Base-by-base conservation (phyloP, 2,113 vertebrate species). In the Syrmaticus mikado region DNA sequence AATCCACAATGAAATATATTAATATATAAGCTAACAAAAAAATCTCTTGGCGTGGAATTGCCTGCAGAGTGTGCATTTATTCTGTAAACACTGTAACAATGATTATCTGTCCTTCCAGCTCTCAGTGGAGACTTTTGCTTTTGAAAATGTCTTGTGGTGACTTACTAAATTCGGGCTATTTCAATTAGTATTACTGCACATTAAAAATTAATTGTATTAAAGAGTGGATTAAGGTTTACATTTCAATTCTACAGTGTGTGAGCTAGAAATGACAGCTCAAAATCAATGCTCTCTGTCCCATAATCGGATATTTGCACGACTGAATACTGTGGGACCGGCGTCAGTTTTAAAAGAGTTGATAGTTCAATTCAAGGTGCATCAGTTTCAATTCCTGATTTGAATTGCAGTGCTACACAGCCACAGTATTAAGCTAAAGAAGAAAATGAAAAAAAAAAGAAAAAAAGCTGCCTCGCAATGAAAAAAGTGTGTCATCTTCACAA, bases 141-240 rank as follows among this genome's bases (percentile, higher is more conserved):
- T 98, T 98, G 98, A 98, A 98, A 98, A 98, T 98, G 98, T 98
- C 98, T 98, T 97, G 94, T 97, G 96, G 96, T 97, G 94, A 97
- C 96, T 98, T 98, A 98, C 98, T 98, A 98, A 99, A 99, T 99
- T 97, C 97, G 97, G 98, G 96, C 97, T 97, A 98, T 98, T 98
- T 98, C 99, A 99, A 99, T 99, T 99, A 99, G 98, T 99, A 99
- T 99, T 98, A 98, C 98, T 98, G 97, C 98, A 98, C 98, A 98
- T 99, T 99, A 99, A 99, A 99, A 98, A 99, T 99, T 99, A 99
- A 99, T 99, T 98, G 93, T 98, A 98, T 98, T 98, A 98, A 96
- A 98, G 98, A 98, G 97, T 98, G 96, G 98, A 98, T 99, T 98
- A 99, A 99, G 98, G 98, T 98, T 98, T 98, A 97, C 95, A 98